Conservation (phyloP, 2,888 invertebrate species). For the Caenorhabditis zanzibari region DNA sequence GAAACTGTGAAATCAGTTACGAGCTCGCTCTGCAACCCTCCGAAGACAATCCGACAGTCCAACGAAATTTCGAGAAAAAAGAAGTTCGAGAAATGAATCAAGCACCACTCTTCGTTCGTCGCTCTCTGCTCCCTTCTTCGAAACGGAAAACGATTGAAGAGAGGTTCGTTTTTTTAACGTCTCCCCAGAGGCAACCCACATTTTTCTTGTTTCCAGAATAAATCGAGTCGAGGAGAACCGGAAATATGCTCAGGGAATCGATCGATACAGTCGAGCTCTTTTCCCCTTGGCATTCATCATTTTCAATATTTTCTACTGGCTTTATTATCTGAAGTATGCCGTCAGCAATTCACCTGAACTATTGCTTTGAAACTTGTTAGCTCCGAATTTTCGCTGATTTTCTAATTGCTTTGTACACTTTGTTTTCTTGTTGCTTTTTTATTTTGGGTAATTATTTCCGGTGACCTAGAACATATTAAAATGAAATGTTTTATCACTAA, state of each 20-base stretch:
- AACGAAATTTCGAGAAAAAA: conserved; percentile 72
- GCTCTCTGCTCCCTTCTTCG: conserved; percentile 67
- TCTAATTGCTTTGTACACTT: conserved; percentile 35
- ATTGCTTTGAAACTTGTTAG: conserved; percentile 40
- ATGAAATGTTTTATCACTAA: conserved; percentile 21
- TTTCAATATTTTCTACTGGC: conserved; percentile 80
- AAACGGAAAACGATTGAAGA: conserved; percentile 75
- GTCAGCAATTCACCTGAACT: conserved; percentile 60
- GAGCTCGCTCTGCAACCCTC: conserved; percentile 67
- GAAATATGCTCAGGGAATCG: conserved; percentile 76
- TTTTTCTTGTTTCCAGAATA: conserved; percentile 66
- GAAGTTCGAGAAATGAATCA: conserved; percentile 75
- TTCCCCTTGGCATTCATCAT: conserved; percentile 79
- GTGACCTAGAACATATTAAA: conserved; percentile 36
- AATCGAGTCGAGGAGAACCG: conserved; percentile 75
- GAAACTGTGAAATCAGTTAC: conserved; percentile 65
- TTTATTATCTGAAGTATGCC: conserved; percentile 76
- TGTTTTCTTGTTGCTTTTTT: conserved; percentile 23
- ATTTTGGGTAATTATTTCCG: conserved; percentile 21
- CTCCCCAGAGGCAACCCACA: conserved; percentile 4
- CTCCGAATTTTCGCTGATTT: conserved; percentile 1
- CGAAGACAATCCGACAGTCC: conserved; percentile 53
- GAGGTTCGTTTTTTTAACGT: conserved; percentile 59
- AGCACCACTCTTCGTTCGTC: conserved; percentile 69
- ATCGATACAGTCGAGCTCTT: conserved; percentile 73